Conservation (phyloP, 2,797 vertebrate genomes). For the Tangara arthus region DNA sequence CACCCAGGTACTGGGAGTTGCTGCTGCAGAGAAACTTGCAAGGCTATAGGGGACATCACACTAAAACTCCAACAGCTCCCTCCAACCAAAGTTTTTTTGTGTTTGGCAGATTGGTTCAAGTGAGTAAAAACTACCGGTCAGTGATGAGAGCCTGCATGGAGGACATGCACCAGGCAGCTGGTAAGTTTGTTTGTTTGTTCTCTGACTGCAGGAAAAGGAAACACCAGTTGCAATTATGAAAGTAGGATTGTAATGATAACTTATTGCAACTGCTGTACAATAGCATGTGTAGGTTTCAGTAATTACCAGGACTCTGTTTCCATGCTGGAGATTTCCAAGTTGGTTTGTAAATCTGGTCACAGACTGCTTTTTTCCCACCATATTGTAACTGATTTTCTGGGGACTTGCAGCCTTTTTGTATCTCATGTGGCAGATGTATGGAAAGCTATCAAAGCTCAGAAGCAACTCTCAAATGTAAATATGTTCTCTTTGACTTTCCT, state of each 20-base stretch:
- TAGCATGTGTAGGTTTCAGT: background rate
- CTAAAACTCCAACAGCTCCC: background rate
- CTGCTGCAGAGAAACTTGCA: background rate
- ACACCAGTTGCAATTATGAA: background rate
- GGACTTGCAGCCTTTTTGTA: background rate
- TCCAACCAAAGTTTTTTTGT: background rate
- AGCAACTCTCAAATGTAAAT: background rate
- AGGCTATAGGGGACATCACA: background rate
- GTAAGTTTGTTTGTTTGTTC: conserved; percentile 66
- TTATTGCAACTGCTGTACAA: background rate
- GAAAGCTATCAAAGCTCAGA: background rate
- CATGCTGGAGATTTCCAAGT: background rate
- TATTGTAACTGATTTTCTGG: background rate
- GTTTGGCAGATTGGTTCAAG: conserved; percentile 86
- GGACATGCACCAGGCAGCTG: conserved; percentile 88
- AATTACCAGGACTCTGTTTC: background rate
- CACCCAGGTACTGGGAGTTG: no score
- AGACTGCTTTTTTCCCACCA: accelerated
- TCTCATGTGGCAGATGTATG: background rate
- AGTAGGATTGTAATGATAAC: background rate
- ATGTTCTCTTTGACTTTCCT: background rate
- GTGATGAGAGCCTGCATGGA: conserved; percentile 95
- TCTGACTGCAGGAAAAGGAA: background rate
- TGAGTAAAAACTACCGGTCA: conserved; percentile 96
- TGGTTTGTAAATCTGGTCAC: background rate